A percentile compares a stretch with the other conserved stretches of the same genome.
These are phyloP conservation scores for Phalacrocorax pelagicus DNA, from an alignment of 2,113 vertebrate species.

Conservation along the genomic window DNA sequence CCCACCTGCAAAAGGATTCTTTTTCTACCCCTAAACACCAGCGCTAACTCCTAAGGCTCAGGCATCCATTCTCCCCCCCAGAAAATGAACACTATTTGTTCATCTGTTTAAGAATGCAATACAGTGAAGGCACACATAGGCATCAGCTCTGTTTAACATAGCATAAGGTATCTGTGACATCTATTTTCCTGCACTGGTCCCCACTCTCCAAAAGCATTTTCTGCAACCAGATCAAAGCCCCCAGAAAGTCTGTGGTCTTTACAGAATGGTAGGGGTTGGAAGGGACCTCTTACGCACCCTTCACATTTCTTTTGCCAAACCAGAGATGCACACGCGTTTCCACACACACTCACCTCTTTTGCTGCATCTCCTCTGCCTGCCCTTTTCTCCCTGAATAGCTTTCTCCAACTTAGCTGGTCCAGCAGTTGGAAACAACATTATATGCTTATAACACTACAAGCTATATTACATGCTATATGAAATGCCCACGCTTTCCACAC, in stretches of 20 bases:
- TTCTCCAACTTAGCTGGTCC: background rate
- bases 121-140: background rate
- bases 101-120: background rate
- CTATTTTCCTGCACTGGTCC: background rate
- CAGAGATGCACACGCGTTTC: fast-evolving
- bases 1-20: background rate
- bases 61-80: fast-evolving
- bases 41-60: background rate
- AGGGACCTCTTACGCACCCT: no score
- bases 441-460: background rate
- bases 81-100: background rate
- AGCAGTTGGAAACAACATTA: background rate
- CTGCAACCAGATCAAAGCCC: background rate
- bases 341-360: background rate
- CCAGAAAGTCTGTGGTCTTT: background rate
- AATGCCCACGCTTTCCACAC: background rate
- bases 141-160: background rate
- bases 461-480: background rate
- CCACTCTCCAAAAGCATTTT: background rate
- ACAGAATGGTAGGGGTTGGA: no score
- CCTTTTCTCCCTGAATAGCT: background rate
- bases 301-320: background rate
- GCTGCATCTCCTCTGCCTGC: background rate
- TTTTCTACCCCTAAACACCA: background rate
- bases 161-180: background rate